A percentile compares a stretch with the other conserved stretches of the same genome.
Conservation (phyloP, 2,113 vertebrate species). For the Pelodiscus sinensis region DNA sequence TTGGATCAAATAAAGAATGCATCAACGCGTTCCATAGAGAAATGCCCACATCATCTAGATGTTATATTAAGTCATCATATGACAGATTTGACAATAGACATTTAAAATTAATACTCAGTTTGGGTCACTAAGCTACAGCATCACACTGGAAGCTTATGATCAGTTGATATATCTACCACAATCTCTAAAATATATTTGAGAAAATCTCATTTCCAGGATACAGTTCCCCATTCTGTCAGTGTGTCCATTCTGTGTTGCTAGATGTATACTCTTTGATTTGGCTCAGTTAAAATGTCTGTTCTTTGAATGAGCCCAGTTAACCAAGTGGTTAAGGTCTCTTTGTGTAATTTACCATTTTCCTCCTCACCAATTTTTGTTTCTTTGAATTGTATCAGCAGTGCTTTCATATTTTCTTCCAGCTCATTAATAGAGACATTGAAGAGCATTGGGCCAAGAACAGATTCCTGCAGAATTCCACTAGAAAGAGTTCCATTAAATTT, state of each 20-base stretch:
- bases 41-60: rapidly evolving
- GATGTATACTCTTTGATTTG: not conserved
- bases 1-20: not conserved
- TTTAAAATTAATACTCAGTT: conserved; percentile 13
- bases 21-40: not conserved
- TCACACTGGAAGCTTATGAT: not conserved
- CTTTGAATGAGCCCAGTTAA: not conserved
- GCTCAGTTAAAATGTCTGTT: not conserved
- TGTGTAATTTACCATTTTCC: not conserved
- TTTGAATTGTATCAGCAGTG: not conserved
- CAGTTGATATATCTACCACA: not conserved
- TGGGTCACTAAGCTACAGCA: not conserved
- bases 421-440: not conserved
- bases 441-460: not conserved
- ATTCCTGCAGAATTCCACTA: not conserved
- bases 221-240: not conserved
- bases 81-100: not conserved
- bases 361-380: not conserved
- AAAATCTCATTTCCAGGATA: not conserved
- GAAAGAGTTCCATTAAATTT: not conserved
- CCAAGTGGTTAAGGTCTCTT: not conserved
- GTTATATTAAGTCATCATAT: not conserved
- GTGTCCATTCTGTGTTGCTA: not conserved
- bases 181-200: not conserved
- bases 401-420: not conserved